Percentiles rank a stretch among this genome's conserved stretches.
Conservation (phyloP, 2,888 invertebrate species). For the Onthophagus sagittarius region DNA sequence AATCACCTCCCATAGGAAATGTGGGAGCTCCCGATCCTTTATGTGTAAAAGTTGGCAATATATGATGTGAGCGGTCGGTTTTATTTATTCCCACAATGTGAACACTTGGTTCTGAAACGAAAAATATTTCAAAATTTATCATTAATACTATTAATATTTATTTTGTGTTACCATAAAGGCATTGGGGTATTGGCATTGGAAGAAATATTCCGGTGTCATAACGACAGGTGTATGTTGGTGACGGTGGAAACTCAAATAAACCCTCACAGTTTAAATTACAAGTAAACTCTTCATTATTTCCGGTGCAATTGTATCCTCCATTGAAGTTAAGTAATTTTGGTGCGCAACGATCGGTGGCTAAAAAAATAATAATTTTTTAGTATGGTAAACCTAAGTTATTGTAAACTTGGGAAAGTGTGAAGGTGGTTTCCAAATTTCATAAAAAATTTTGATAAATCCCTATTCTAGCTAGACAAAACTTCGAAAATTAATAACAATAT, state of each 20-base stretch:
- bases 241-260: slow-evolving; percentile 59
- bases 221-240: slow-evolving; percentile 61
- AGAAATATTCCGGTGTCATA: slow-evolving; percentile 63
- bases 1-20: neutral
- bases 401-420: neutral
- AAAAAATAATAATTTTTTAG: slow-evolving; percentile 25
- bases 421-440: no score
- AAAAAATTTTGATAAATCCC: no score
- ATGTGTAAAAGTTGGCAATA: neutral
- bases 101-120: neutral
- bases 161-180: slow-evolving; percentile 56
- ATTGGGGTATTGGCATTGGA: slow-evolving; percentile 70
- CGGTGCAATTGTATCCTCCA: slow-evolving; percentile 71
- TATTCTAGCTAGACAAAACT: no score
- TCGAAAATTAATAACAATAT: no score
- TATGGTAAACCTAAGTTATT: neutral
- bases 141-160: neutral
- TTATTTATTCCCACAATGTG: neutral
- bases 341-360: slow-evolving; percentile 60
- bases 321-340: slow-evolving; percentile 66
- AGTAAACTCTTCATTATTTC: slow-evolving; percentile 56
- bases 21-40: neutral
- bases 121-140: neutral
- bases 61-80: neutral
- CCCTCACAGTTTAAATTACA: slow-evolving; percentile 68